Evolutionary conservation across 2,797 vertebrate species (phyloP).

Genomic region (Muscicapa comitata): DNA sequence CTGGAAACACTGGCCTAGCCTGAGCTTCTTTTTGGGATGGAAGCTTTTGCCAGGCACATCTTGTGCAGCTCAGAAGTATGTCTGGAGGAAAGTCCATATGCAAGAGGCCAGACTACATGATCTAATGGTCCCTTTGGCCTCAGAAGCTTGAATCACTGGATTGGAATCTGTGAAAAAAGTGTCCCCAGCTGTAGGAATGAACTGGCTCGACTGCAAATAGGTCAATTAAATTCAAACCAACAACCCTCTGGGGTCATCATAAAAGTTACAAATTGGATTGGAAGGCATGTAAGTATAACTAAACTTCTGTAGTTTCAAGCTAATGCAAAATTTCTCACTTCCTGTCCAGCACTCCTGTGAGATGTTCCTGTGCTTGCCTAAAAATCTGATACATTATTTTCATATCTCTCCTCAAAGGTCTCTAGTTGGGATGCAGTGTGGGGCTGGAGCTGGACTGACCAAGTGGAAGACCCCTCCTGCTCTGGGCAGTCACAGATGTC

Average conservation of each 20-base stretch:
- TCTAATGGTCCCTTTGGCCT: not conserved
- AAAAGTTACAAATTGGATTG: not conserved
- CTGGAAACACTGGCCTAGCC: not conserved
- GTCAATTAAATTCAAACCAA: not conserved
- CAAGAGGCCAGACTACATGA: not conserved
- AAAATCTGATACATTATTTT: not conserved
- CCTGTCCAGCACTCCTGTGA: not conserved
- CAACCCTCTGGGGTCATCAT: not conserved
- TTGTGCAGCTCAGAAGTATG: not conserved
- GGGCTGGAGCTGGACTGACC: not conserved
- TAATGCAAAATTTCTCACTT: not conserved
- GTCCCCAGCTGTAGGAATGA: not conserved
- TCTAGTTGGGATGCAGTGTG: rapidly evolving
- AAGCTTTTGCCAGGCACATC: not conserved
- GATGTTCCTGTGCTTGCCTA: not conserved
- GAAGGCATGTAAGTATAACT: not conserved
- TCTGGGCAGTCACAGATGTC: not conserved
- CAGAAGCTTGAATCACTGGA: not conserved
- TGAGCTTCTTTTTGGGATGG: not conserved
- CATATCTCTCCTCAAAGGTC: not conserved
- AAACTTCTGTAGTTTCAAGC: not conserved
- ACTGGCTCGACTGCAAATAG: not conserved
- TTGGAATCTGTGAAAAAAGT: not conserved
- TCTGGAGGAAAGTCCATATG: not conserved
- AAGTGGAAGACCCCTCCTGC: not conserved